A percentile compares a stretch with the other conserved stretches of the same genome.
These are phyloP conservation scores for Pleuronectes platessa DNA, from an alignment of 2,113 vertebrate species.

Conservation along the genomic window DNA sequence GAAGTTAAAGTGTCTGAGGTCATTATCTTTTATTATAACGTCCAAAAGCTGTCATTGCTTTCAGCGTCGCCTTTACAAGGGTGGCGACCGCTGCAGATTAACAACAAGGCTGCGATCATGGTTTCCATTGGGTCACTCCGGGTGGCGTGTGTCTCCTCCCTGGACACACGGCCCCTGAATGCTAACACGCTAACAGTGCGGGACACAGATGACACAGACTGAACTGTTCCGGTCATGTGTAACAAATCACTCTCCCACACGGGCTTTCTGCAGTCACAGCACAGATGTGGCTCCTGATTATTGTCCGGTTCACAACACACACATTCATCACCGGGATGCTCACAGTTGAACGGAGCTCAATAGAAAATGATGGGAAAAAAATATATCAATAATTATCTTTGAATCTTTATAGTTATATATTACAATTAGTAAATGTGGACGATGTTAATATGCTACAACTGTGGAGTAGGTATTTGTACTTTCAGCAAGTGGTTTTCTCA, in stretches of 20 bases:
- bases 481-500: constrained; percentile 1
- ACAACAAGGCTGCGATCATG: constrained; percentile 24
- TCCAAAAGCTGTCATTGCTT: constrained; percentile 1
- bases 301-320: constrained; percentile 39
- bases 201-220: constrained; percentile 52
- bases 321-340: constrained; percentile 14
- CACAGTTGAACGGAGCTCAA: constrained; percentile 9
- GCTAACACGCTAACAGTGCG: constrained; percentile 26
- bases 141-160: constrained; percentile 10
- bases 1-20: constrained; percentile 18
- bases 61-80: too few species aligned
- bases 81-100: too few species aligned
- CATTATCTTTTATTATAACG: constrained; percentile 22
- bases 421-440: neutral
- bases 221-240: constrained; percentile 59
- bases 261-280: constrained; percentile 43
- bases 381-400: constrained; percentile 4
- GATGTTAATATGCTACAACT: neutral
- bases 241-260: constrained; percentile 53
- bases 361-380: constrained; percentile 14
- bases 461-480: neutral
- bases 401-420: neutral
- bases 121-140: constrained; percentile 59
- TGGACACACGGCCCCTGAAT: constrained; percentile 41
- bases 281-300: constrained; percentile 60